Conservation (phyloP, 2,888 invertebrate species). For the Iphiclides podalirius region DNA sequence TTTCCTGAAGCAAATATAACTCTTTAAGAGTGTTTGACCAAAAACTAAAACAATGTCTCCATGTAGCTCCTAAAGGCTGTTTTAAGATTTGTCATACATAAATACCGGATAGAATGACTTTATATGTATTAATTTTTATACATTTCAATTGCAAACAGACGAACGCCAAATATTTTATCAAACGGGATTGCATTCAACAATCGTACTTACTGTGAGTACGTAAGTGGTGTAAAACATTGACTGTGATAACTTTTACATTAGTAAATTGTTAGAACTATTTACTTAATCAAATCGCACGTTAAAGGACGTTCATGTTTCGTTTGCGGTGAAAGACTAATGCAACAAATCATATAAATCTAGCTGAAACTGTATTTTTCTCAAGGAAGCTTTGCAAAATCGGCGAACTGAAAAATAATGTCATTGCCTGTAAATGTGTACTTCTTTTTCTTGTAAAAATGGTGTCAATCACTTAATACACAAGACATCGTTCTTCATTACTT, state of each 20-base stretch:
- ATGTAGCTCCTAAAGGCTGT: not conserved
- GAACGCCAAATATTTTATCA: not conserved
- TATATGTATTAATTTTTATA: not conserved
- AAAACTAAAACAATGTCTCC: not conserved
- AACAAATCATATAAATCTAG: no score
- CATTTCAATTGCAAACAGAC: not conserved
- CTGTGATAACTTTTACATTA: constrained; percentile 1
- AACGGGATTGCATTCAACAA: not conserved
- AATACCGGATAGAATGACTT: not conserved
- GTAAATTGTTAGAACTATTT: not conserved
- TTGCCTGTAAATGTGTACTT: no score
- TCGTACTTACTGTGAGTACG: not conserved
- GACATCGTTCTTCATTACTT: no score
- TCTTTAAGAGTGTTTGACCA: not conserved
- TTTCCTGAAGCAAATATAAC: not conserved
- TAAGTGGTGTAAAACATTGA: no score
- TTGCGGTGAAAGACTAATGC: not conserved
- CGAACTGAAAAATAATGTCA: no score
- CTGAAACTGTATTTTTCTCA: no score
- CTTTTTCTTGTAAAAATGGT: no score
- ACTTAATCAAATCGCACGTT: not conserved
- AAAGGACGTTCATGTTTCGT: not conserved
- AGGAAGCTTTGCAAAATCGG: no score
- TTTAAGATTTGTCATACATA: not conserved
- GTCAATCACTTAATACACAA: no score